Evolutionary conservation across 2,113 vertebrate species (phyloP).

Genomic region (Hylia prasina): DNA sequence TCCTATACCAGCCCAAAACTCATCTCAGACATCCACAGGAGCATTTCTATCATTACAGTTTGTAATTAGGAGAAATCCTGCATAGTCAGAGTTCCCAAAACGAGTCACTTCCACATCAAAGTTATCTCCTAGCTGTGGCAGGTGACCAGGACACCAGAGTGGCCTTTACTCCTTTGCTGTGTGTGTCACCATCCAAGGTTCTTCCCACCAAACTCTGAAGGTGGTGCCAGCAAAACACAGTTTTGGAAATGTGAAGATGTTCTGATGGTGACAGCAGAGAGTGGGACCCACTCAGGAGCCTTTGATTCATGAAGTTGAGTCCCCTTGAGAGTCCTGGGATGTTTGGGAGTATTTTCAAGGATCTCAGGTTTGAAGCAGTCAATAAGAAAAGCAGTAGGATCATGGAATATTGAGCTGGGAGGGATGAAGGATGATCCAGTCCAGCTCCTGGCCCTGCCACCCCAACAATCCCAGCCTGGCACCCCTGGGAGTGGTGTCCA

Average conservation of each 20-base stretch:
- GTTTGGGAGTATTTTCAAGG: neutral
- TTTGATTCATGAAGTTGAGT: neutral
- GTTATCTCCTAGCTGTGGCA: neutral
- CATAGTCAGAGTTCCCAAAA: neutral
- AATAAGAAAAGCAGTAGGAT: neutral
- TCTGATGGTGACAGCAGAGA: neutral
- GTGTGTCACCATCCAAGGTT: neutral
- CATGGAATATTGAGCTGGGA: neutral
- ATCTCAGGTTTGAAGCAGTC: neutral
- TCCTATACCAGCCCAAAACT: neutral
- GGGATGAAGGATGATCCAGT: neutral
- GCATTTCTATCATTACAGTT: accelerated
- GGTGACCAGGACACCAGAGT: neutral
- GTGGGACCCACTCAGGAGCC: neutral
- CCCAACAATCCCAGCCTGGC: neutral
- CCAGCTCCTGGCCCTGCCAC: neutral
- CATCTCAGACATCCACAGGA: neutral
- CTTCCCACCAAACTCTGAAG: neutral
- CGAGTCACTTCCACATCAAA: neutral
- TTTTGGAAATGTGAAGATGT: neutral
- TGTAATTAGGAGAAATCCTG: neutral
- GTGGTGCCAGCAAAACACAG: neutral
- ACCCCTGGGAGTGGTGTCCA: accelerated
- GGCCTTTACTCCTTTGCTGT: neutral
- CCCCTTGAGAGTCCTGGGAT: neutral